Conservation (phyloP, 1,140 invertebrate species). For the Drosophila grimshawi region DNA sequence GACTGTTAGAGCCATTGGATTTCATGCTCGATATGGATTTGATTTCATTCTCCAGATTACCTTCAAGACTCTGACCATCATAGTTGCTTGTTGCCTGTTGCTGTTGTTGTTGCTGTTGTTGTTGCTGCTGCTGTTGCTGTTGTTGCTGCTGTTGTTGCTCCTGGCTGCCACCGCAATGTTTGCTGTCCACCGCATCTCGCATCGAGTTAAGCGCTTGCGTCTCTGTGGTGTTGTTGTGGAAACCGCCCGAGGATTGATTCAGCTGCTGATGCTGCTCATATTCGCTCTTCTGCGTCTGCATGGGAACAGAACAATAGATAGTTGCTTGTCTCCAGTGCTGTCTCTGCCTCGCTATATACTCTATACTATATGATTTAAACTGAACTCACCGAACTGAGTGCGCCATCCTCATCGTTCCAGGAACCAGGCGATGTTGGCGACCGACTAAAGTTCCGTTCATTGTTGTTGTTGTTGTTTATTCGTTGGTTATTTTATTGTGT, state of each 20-base stretch:
- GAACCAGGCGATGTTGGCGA: slow-evolving; percentile 83
- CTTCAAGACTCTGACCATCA: slow-evolving; percentile 71
- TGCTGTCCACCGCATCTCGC: slow-evolving; percentile 71
- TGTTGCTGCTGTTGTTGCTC: slow-evolving; percentile 43
- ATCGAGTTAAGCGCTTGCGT: slow-evolving; percentile 54
- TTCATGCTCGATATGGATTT: slow-evolving; percentile 88
- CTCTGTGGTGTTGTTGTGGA: slow-evolving; percentile 57
- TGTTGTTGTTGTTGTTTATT: slow-evolving; percentile 30
- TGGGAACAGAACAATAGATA: neutral
- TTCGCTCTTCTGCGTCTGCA: slow-evolving; percentile 78
- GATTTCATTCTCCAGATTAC: slow-evolving; percentile 91
- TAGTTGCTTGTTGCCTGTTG: slow-evolving; percentile 54
- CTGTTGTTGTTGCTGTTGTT: slow-evolving; percentile 21
- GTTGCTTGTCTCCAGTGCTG: neutral
- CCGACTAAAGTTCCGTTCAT: slow-evolving; percentile 59
- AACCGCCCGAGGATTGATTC: slow-evolving; percentile 57
- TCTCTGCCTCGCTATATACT: neutral
- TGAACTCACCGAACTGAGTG: slow-evolving; percentile 75
- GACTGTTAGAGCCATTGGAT: slow-evolving; percentile 87
- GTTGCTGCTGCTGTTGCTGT: slow-evolving; percentile 27
- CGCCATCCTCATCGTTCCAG: slow-evolving; percentile 84
- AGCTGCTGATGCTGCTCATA: slow-evolving; percentile 70
- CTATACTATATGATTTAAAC: neutral
- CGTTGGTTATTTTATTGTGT: slow-evolving; percentile 28
- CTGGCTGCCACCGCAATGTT: slow-evolving; percentile 33